Evolutionary conservation across 1,140 invertebrate genomes (phyloP).

Genomic region (Formica selysi): DNA sequence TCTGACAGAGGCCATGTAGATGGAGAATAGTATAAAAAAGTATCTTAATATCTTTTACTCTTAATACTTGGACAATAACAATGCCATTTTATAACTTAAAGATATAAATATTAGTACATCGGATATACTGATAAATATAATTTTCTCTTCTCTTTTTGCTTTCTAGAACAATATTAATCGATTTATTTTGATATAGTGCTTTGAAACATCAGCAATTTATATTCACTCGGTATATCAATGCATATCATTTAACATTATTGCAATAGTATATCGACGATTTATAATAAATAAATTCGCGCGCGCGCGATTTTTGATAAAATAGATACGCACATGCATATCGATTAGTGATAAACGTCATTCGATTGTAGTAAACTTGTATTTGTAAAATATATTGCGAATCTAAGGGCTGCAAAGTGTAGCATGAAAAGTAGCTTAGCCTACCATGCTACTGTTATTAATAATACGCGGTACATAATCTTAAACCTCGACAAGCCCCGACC

Average conservation of each 20-base stretch:
- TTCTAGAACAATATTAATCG: not conserved
- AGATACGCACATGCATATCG: slow-evolving; percentile 69
- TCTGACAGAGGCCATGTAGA: not conserved
- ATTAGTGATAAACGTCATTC: slow-evolving; percentile 65
- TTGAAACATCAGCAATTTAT: not conserved
- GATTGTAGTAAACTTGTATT: slow-evolving; percentile 55
- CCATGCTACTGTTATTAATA: slow-evolving; percentile 47
- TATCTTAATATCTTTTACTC: slow-evolving; percentile 1
- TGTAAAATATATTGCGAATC: slow-evolving; percentile 55
- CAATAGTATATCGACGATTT: slow-evolving; percentile 54
- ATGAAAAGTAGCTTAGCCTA: slow-evolving; percentile 62
- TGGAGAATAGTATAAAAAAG: not conserved
- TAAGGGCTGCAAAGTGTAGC: slow-evolving; percentile 40
- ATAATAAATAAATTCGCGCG: slow-evolving; percentile 75
- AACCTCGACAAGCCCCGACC: slow-evolving; percentile 59
- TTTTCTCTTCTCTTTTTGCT: not conserved
- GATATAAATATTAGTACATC: not conserved
- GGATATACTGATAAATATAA: not conserved
- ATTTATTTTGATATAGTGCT: slow-evolving; percentile 8
- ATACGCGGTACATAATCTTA: slow-evolving; percentile 58
- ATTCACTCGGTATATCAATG: slow-evolving; percentile 2
- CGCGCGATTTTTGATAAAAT: slow-evolving; percentile 57
- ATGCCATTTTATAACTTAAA: not conserved
- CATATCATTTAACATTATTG: not conserved
- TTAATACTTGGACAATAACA: not conserved